A percentile compares a stretch with the other conserved stretches of the same genome.
phyloP scores from a whole-genome alignment of 2,113 vertebrate genomes.

The Lepisosteus oculatus region DNA sequence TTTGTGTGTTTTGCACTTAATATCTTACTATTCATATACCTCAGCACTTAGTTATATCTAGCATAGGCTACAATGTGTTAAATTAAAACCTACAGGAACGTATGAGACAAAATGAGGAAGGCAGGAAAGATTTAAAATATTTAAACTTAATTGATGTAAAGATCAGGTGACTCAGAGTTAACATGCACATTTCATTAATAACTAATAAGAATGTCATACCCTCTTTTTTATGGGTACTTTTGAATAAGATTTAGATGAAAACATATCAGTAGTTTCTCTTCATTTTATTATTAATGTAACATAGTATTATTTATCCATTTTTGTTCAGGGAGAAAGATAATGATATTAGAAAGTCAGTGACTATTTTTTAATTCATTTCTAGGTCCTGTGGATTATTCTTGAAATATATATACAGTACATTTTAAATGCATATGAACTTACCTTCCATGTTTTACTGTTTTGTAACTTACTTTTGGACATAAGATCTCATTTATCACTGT shows the following conservation, averaged over 20 bases:
- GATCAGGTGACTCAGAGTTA: slow-evolving; percentile 10
- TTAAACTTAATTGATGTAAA: slow-evolving; percentile 13
- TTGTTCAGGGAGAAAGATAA: neutral
- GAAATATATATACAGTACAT: too few relatives aligned
- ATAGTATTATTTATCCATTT: neutral
- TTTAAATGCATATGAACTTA: too few relatives aligned
- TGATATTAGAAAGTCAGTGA: too few relatives aligned
- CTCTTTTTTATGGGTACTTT: slow-evolving; percentile 2
- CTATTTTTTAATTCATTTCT: too few relatives aligned
- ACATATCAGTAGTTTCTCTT: slow-evolving; percentile 1
- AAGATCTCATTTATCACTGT: too few relatives aligned
- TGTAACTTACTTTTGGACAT: too few relatives aligned
- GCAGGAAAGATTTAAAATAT: slow-evolving; percentile 1
- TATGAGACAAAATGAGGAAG: neutral
- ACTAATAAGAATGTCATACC: slow-evolving; percentile 4
- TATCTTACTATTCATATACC: too few relatives aligned
- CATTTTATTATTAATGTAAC: neutral
- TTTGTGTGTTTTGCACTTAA: too few relatives aligned
- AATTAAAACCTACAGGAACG: neutral
- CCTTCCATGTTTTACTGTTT: too few relatives aligned
- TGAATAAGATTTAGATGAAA: slow-evolving; percentile 7
- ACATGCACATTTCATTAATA: slow-evolving; percentile 7
- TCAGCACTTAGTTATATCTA: too few relatives aligned
- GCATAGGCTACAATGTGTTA: neutral
- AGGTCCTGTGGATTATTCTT: too few relatives aligned